Conservation (phyloP, 2,113 vertebrate genomes). For the Pelusios castaneus region DNA sequence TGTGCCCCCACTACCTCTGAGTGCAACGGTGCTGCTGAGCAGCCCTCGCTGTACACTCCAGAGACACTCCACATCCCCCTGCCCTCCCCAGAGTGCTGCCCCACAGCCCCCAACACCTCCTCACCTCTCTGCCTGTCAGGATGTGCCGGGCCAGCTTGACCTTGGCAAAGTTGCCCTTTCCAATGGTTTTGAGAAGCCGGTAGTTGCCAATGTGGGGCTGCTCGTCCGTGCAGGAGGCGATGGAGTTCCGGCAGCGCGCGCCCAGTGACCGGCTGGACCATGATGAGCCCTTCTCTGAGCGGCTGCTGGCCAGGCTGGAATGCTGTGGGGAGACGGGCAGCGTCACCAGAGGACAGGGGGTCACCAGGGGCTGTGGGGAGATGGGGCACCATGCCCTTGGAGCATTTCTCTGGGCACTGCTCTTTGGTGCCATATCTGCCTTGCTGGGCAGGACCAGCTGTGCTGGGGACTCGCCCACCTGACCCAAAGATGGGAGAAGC, state of each 20-base stretch:
- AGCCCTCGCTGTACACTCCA: background rate
- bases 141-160: constrained; percentile 90
- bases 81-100: no score
- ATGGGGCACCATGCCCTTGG: background rate
- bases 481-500: background rate
- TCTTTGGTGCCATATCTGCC: no score
- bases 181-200: constrained; percentile 91
- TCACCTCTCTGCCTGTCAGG: constrained; percentile 90
- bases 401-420: no score
- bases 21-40: background rate
- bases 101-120: background rate
- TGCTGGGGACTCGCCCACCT: no score
- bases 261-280: constrained; percentile 91
- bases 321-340: constrained; percentile 72
- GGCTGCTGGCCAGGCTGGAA: constrained; percentile 85
- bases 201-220: constrained; percentile 94
- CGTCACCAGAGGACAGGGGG: background rate
- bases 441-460: no score
- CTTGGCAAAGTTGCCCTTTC: constrained; percentile 95
- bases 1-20: background rate
- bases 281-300: constrained; percentile 87
- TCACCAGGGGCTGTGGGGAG: background rate
- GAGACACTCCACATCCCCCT: no score
- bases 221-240: constrained; percentile 90
- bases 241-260: constrained; percentile 91